Base-by-base conservation (phyloP, 2,797 vertebrate species). In the Brachyrhaphis roseni region DNA sequence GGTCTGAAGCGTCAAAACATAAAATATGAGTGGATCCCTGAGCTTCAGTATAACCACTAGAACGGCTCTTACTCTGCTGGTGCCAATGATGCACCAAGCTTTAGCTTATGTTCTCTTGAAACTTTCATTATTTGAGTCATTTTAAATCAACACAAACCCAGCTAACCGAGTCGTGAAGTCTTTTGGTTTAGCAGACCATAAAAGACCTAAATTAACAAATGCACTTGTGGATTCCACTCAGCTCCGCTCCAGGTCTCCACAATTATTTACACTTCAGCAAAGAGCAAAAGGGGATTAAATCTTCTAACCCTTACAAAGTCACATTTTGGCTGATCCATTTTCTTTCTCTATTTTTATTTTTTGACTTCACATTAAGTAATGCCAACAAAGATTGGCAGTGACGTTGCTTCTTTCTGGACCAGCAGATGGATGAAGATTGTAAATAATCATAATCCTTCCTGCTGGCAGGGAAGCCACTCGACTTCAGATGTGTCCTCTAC, bases 251-350 rank as follows among this genome's bases (percentile, higher is more conserved):
- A 83, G 84, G 74, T 87, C 89, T 47, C 68, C 53, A 84, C 80
- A 83, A 76, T 89, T 89, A 90, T 92, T 92, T 88, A 91, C 89
- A 90, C 86, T 89, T 85, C 71, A 78, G 77, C 84, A 75, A 82
- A 47, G 79, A 86, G 82, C 64, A 1, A 53, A 1, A 57, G 59
- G 74, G 83, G 88, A 87, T 87, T 90, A 79, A 80, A 89, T 87
- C 83, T 81, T 85, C 75, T 82, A 84, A 89, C 86, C 88, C 78
- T 0, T 84, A 81, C 82, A 90, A 79, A 90, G 86, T 90, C 87
- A 88, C 78, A 83, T 71, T 87, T 87, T 87, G 84, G 81, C 39
- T 8, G 47, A 84, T 87, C 86, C 77, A 74, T 90, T 89, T 55
- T 43, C 62, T 53, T 45, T 28, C 2, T 18, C 64, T 41, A 77